These are phyloP conservation scores for Pelobates fuscus DNA, from an alignment of 2,113 vertebrate genomes.

Conservation along the genomic window DNA sequence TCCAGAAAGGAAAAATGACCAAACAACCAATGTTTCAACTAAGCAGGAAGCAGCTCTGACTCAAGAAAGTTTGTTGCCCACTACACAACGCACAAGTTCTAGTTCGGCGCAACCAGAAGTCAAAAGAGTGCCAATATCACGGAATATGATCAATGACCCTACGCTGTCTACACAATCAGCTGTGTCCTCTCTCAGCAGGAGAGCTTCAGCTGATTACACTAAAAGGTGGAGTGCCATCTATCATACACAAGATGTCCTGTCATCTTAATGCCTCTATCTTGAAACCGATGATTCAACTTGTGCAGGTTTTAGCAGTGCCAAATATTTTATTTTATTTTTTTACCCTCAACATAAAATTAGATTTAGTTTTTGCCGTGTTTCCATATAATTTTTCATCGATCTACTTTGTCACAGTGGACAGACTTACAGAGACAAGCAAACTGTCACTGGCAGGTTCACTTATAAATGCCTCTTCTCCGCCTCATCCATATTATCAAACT, in stretches of 20 bases:
- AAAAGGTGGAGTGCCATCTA: constrained; percentile 52
- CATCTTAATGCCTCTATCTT: constrained; percentile 4
- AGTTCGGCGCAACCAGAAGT: constrained; percentile 75
- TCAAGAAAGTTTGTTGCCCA: constrained; percentile 69
- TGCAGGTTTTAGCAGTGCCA: neutral
- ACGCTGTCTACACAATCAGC: constrained; percentile 57
- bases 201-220: constrained; percentile 58
- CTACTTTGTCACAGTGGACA: constrained; percentile 32
- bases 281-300: constrained; percentile 22
- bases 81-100: constrained; percentile 68
- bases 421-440: constrained; percentile 41
- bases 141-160: constrained; percentile 55
- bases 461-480: constrained; percentile 34
- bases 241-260: constrained; percentile 45
- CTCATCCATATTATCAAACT: constrained; percentile 40
- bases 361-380: constrained; percentile 33
- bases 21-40: constrained; percentile 46
- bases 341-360: constrained; percentile 22
- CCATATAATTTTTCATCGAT: constrained; percentile 40
- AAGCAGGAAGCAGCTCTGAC: constrained; percentile 67
- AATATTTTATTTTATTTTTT: constrained; percentile 17
- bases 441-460: constrained; percentile 34
- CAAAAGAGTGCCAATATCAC: constrained; percentile 72
- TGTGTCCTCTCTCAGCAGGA: constrained; percentile 66
- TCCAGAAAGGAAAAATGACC: constrained; percentile 58